These are phyloP conservation scores for Smittia sp. DNA, from an alignment of 2,888 invertebrate species.

Conservation along the genomic window DNA sequence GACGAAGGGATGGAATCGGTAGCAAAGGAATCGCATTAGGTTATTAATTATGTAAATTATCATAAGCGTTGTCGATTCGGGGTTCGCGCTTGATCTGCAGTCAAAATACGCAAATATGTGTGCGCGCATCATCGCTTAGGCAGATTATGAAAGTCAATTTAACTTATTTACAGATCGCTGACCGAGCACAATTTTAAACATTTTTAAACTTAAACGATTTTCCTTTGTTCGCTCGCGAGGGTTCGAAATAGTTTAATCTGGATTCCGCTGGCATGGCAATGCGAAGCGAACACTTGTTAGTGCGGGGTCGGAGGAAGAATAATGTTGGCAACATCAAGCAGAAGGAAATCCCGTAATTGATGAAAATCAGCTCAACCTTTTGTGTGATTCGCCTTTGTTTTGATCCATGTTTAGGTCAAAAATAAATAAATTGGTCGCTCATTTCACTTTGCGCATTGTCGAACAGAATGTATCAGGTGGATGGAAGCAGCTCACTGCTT, in stretches of 20 bases:
- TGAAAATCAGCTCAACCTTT: conserved; percentile 14
- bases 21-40: conserved; percentile 5
- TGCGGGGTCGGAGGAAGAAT: background rate
- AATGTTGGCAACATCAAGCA: background rate
- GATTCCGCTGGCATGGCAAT: background rate
- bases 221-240: background rate
- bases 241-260: conserved; percentile 7
- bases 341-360: conserved; percentile 30
- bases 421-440: conserved; percentile 10
- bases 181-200: conserved; percentile 11
- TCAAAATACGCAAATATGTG: background rate
- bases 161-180: conserved; percentile 15
- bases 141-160: conserved; percentile 36
- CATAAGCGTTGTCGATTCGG: background rate
- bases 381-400: background rate
- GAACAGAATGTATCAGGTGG: conserved; percentile 15
- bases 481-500: background rate
- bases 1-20: background rate
- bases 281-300: background rate
- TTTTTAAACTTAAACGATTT: background rate
- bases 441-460: background rate
- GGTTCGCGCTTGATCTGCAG: background rate
- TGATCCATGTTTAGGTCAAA: conserved; percentile 5
- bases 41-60: conserved; percentile 14
- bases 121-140: background rate